Conservation (phyloP, 2,888 invertebrate genomes). For the Campopleginae sp. region DNA sequence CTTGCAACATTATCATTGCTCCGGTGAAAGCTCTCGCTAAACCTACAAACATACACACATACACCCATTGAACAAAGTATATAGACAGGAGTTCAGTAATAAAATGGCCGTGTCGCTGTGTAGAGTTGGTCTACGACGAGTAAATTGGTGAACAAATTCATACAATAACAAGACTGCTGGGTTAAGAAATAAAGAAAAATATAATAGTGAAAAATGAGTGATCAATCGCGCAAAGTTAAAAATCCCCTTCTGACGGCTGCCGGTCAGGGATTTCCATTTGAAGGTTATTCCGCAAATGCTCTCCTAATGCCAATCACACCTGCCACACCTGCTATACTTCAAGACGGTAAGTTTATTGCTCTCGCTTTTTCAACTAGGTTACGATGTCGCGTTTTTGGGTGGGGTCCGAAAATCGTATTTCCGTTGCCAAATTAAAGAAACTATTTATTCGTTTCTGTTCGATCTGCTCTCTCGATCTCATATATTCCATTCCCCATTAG, state of each 20-base stretch:
- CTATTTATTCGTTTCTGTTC: background rate
- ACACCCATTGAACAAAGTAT: background rate
- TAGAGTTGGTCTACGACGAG: constrained; percentile 36
- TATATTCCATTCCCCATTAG: background rate
- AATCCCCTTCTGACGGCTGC: constrained; percentile 91
- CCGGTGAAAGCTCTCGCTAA: constrained; percentile 13
- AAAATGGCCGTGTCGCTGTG: constrained; percentile 60
- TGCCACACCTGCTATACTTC: constrained; percentile 77
- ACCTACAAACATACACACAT: background rate
- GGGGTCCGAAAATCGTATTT: constrained; percentile 23
- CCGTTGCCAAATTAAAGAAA: background rate
- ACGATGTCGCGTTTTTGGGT: constrained; percentile 30
- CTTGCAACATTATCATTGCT: constrained; percentile 12
- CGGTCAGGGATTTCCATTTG: constrained; percentile 89
- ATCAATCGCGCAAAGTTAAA: constrained; percentile 85
- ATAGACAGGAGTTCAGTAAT: constrained; percentile 58
- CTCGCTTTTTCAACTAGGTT: constrained; percentile 20
- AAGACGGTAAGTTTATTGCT: constrained; percentile 78
- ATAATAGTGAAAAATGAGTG: constrained; percentile 78
- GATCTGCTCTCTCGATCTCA: constrained; percentile 7
- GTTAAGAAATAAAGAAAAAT: background rate
- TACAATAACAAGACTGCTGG: background rate
- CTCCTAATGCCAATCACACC: constrained; percentile 88
- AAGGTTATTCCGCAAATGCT: constrained; percentile 90
- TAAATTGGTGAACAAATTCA: constrained; percentile 8